Base-by-base conservation (phyloP, 2,888 invertebrate genomes). In the Lapara coniferarum region DNA sequence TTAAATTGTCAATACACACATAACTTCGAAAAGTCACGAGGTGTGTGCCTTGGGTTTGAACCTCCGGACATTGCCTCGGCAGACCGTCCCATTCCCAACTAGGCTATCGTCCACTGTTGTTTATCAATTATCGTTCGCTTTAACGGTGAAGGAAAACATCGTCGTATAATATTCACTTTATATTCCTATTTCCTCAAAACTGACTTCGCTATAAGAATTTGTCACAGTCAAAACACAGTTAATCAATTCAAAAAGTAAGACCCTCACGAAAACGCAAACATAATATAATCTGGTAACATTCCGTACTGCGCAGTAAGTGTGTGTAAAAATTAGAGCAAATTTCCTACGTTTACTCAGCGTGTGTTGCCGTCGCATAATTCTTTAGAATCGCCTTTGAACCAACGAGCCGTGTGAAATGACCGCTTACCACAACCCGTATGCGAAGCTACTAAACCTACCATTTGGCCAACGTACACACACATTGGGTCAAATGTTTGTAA, bases 1-100 rank as follows among this genome's bases (percentile, higher is more conserved):
- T 73, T 71, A 73, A 71, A 69, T 75, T 66, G 71, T 74, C 71
- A n/a, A n/a, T n/a, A n/a, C n/a, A n/a, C n/a, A n/a, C n/a, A n/a
- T n/a, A n/a, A n/a, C n/a, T n/a, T n/a, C n/a, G n/a, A n/a, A n/a
- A n/a, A n/a, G n/a, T n/a, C n/a, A n/a, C n/a, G n/a, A n/a, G n/a
- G n/a, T n/a, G n/a, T n/a, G n/a, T n/a, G n/a, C n/a, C n/a, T n/a
- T n/a, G n/a, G n/a, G n/a, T n/a, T n/a, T n/a, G n/a, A n/a, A n/a
- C n/a, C n/a, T n/a, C n/a, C n/a, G n/a, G n/a, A n/a, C n/a, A n/a
- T n/a, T n/a, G n/a, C n/a, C n/a, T n/a, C n/a, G n/a, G n/a, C n/a
- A n/a, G n/a, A n/a, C n/a, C n/a, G n/a, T n/a, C n/a, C n/a, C n/a
- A n/a, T n/a, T n/a, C n/a, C n/a, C n/a, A n/a, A n/a, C n/a, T n/a